Evolutionary conservation across 1,140 invertebrate genomes (phyloP), one percentile per base, ranked within the genome.

Genomic region (Drosophila repleta): DNA sequence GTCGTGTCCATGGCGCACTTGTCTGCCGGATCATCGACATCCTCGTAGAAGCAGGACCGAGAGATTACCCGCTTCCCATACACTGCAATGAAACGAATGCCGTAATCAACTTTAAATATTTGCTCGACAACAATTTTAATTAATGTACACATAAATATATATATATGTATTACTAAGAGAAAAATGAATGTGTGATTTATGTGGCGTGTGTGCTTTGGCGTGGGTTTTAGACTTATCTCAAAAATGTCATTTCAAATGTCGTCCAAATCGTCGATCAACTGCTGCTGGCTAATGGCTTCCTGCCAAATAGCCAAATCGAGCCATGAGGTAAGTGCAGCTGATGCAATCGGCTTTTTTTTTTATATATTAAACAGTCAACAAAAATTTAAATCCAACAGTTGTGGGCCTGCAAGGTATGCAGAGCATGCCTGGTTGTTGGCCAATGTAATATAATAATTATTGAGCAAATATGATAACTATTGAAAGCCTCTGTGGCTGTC

Each of bases 21-120:
- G 64, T 92, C 91, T 26, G 88, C 67, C 55, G 91, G 70, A 53
- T 91, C 91, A 53, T 89, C 89, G 13, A 90, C 57, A 58, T 92
- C 91, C 74, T 92, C 91, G 37, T 91, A 92, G 61, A 90, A 92
- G 24, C 91, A 92, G 53, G 90, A 91, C 18, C 91, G 91, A 3
- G 90, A 83, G 65, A 91, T 83, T 29, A 92, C 90, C 32, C 77
- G 78, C 67, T 92, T 92, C 63, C 91, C 91, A 56, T 92, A 92
- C 52, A 92, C 91, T 92, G 79, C 26, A 84, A 81, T 15, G 46
- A 64, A 71, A 43, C 7, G 24, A 73, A 57, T 24, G 29, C 2
- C 35, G 17, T 15, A 62, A 56, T 26, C 26, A 67, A 72, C 62
- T 55, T 61, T 17, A 73, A 75, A 62, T 73, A 76, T 58, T 21